Conservation (phyloP, 2,113 vertebrate genomes). For the Gopherus flavomarginatus region DNA sequence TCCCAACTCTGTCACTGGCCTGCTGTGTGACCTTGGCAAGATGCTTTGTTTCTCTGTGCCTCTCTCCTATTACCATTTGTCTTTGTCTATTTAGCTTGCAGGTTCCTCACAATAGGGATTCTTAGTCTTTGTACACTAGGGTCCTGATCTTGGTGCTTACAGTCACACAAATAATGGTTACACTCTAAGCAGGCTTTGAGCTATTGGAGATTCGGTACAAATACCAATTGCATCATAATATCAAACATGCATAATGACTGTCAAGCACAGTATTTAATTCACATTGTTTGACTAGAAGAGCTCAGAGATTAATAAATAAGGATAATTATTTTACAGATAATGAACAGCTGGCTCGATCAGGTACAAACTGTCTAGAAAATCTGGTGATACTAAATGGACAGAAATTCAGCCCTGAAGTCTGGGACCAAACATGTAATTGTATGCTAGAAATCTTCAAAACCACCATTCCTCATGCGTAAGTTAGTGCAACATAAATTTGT, state of each 20-base stretch:
- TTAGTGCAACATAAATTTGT: slow-evolving; percentile 4
- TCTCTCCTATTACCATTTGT: neutral
- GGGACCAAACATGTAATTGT: slow-evolving; percentile 93
- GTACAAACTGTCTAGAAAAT: slow-evolving; percentile 97
- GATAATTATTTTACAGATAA: slow-evolving; percentile 84
- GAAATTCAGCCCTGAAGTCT: slow-evolving; percentile 95
- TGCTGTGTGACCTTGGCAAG: neutral
- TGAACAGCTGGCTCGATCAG: slow-evolving; percentile 96
- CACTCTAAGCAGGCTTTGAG: neutral
- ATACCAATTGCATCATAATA: neutral
- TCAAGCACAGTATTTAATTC: neutral
- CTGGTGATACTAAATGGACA: slow-evolving; percentile 96
- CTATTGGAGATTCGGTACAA: neutral
- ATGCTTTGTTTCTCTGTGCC: neutral
- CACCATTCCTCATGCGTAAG: slow-evolving; percentile 90
- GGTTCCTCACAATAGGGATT: neutral
- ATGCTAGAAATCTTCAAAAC: slow-evolving; percentile 98
- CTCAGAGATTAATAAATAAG: slow-evolving; percentile 4
- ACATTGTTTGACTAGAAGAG: neutral
- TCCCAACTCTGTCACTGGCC: neutral
- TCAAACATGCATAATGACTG: neutral
- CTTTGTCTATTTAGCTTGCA: neutral
- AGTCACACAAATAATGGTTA: neutral
- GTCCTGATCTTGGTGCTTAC: neutral
- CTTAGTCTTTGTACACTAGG: neutral